These are phyloP conservation scores for Idris sp. DNA, from an alignment of 1,140 invertebrate species.

Conservation along the genomic window DNA sequence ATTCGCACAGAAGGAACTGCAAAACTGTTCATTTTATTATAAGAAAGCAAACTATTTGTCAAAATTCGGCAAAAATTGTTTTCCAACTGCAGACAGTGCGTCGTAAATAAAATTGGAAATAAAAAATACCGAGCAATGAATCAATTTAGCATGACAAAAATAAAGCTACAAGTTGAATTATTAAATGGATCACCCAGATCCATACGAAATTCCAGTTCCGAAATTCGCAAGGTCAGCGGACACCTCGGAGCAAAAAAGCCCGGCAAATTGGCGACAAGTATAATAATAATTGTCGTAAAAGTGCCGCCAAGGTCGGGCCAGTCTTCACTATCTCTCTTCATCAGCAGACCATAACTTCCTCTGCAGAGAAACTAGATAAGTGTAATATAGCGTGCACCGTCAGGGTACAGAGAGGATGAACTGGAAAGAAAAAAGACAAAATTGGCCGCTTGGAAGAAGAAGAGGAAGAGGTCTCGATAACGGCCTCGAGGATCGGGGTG, in stretches of 20 bases:
- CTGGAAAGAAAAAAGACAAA: slow-evolving; percentile 13
- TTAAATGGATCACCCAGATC: too few relatives aligned
- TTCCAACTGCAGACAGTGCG: too few relatives aligned
- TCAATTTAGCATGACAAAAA: too few relatives aligned
- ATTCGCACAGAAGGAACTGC: too few relatives aligned
- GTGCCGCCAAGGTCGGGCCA: slow-evolving; percentile 28
- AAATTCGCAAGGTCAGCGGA: background rate
- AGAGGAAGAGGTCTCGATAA: slow-evolving; percentile 28
- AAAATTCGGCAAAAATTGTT: too few relatives aligned
- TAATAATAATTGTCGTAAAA: slow-evolving; percentile 29
- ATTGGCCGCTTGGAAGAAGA: too few relatives aligned
- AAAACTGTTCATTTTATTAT: too few relatives aligned
- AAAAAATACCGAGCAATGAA: too few relatives aligned
- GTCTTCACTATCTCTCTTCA: slow-evolving; percentile 24
- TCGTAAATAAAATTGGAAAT: too few relatives aligned
- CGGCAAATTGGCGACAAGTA: slow-evolving; percentile 28
- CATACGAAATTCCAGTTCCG: background rate
- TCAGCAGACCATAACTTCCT: slow-evolving; percentile 32
- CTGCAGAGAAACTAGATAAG: slow-evolving; percentile 25
- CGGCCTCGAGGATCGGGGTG: slow-evolving; percentile 44
- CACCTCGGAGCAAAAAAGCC: slow-evolving; percentile 9
- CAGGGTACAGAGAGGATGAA: slow-evolving; percentile 9
- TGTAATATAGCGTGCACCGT: too few relatives aligned
- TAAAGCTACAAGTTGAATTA: too few relatives aligned
- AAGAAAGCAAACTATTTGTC: too few relatives aligned